A percentile compares a stretch with the other conserved stretches of the same genome.
These are phyloP conservation scores for Xylocampa areola DNA, from an alignment of 2,888 invertebrate genomes.

Conservation along the genomic window DNA sequence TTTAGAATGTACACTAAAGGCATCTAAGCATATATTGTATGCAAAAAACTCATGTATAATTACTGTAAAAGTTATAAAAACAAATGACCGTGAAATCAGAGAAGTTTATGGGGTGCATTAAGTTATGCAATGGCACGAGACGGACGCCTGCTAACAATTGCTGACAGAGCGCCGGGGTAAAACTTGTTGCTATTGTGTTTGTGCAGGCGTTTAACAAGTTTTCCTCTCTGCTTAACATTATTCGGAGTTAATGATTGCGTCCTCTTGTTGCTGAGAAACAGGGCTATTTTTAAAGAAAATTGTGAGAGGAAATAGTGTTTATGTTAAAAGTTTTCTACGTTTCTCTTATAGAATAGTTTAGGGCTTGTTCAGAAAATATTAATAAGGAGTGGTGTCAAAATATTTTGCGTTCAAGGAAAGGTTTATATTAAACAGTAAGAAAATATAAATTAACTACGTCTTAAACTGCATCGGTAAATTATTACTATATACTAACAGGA, in stretches of 20 bases:
- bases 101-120: slow-evolving; percentile 63
- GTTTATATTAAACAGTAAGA: too few species aligned
- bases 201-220: slow-evolving; percentile 70
- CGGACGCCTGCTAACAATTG: slow-evolving; percentile 61
- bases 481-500: too few species aligned
- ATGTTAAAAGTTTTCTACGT: background rate
- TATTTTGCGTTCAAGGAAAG: too few species aligned
- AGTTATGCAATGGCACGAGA: slow-evolving; percentile 60
- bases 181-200: slow-evolving; percentile 70
- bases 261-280: slow-evolving; percentile 25
- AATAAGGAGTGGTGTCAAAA: too few species aligned
- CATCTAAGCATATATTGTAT: slow-evolving; percentile 11
- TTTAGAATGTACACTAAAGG: slow-evolving; percentile 2
- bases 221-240: slow-evolving; percentile 36
- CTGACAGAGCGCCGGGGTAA: slow-evolving; percentile 44
- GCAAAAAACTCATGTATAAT: slow-evolving; percentile 27
- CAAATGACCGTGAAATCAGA: slow-evolving; percentile 75
- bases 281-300: slow-evolving; percentile 16
- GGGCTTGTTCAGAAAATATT: too few species aligned
- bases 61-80: slow-evolving; percentile 58
- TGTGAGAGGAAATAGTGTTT: slow-evolving; percentile 8
- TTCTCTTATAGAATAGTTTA: too few species aligned
- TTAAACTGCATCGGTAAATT: too few species aligned
- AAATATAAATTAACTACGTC: too few species aligned
- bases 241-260: slow-evolving; percentile 43